Base-by-base conservation (phyloP, 2,888 invertebrate species). In the Cryptophagus acutangulus region DNA sequence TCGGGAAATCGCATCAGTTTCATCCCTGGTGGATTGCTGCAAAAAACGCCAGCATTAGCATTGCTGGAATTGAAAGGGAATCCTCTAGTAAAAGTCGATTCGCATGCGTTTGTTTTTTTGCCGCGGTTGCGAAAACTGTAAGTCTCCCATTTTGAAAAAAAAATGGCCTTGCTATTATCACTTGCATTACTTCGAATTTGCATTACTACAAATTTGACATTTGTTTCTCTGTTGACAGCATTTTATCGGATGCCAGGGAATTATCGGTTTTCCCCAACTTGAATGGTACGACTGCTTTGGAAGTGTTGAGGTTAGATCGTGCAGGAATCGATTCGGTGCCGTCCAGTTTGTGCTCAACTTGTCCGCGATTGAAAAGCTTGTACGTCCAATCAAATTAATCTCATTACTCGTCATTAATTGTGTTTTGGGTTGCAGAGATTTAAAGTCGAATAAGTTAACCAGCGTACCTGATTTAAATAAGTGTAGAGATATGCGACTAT, bases 31-130 rank as follows among this genome's bases (percentile, higher is more conserved):
- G 77, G 83, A 41, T 76, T 81, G 51, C 77, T 92, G 59, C 79
- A 78, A 59, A 75, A 77, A 54, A 78, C 81, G 58, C 72, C 77
- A 25, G 79, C 79, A 12, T 76, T 94, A 39, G 74, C 81, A 48
- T 78, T 85, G 25, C 73, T 94, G 26, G 89, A 90, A 62, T 75
- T 94, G 55, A 82, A 86, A 56, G 88, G 84, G 49, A 92, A 92
- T 75, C 89, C 90, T 16, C 74, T 91, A 40, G 70, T 76, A 30
- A 77, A 75, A 43, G 77, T 89, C 43, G 83, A 85, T 61, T 71
- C 74, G 17, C 76, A 75, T 52, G 85, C 88, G 35, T 83, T 91
- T 63, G 74, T 79, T 2, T 79, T 82, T 64, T 80, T 93, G 65
- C 81, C 87, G 48, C 78, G 74, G 66, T 81, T 90, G 33, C 78